Conservation (phyloP, 2,888 invertebrate species). For the Tachina grossa region DNA sequence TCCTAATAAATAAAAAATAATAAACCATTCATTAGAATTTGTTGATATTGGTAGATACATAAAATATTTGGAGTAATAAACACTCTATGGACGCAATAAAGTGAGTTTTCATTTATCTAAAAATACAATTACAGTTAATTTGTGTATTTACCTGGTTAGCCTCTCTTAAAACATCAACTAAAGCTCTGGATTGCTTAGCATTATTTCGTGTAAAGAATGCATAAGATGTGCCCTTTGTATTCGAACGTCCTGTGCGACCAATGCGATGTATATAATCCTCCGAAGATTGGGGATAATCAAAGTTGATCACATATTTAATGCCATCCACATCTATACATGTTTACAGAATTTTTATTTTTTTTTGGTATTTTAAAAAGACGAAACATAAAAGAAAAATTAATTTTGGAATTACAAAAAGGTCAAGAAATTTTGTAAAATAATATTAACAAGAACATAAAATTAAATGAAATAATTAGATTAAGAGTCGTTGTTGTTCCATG, state of each 20-base stretch:
- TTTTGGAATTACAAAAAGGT: constrained; percentile 46
- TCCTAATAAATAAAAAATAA: constrained; percentile 84
- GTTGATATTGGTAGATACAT: not conserved
- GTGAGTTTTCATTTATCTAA: no score
- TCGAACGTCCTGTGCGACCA: constrained; percentile 94
- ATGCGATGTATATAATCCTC: constrained; percentile 98
- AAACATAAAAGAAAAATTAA: constrained; percentile 38
- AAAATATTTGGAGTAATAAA: no score
- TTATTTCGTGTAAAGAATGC: constrained; percentile 97
- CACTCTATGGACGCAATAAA: no score
- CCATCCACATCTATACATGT: constrained; percentile 92
- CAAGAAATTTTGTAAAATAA: not conserved
- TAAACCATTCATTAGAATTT: not conserved
- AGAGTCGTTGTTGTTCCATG: constrained; percentile 54
- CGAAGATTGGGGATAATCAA: constrained; percentile 97
- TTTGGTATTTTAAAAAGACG: constrained; percentile 23
- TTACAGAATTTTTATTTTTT: constrained; percentile 16
- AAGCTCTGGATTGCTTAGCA: constrained; percentile 93
- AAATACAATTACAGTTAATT: no score
- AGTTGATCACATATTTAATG: constrained; percentile 97
- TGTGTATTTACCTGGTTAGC: constrained; percentile 90
- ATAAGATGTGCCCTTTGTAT: constrained; percentile 95
- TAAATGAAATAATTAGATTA: constrained; percentile 24
- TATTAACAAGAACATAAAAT: not conserved
- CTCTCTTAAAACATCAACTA: constrained; percentile 93